These are phyloP conservation scores for Syrista parreyssii DNA, from an alignment of 2,888 invertebrate genomes.

Conservation along the genomic window DNA sequence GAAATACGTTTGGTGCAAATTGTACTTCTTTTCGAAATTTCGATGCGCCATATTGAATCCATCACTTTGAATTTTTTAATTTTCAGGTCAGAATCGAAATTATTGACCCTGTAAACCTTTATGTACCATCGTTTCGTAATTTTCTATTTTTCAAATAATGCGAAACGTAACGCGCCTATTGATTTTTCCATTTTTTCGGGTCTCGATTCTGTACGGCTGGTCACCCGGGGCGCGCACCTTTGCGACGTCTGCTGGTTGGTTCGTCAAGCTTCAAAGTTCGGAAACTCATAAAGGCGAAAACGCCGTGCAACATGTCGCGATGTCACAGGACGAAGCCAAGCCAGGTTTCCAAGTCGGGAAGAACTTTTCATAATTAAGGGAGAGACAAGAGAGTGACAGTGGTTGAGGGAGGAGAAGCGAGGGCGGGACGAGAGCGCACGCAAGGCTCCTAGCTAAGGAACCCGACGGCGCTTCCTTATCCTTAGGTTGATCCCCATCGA, in stretches of 20 bases:
- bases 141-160: background rate
- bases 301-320: slow-evolving; percentile 1
- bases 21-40: too few relatives aligned
- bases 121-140: too few relatives aligned
- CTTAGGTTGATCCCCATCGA: background rate
- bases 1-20: too few relatives aligned
- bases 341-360: slow-evolving; percentile 6
- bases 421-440: too few relatives aligned
- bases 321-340: slow-evolving; percentile 4
- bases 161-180: background rate
- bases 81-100: too few relatives aligned
- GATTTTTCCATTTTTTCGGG: background rate
- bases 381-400: slow-evolving; percentile 3
- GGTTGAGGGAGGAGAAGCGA: background rate
- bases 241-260: background rate
- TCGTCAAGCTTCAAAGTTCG: slow-evolving; percentile 15
- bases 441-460: background rate
- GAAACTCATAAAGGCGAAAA: slow-evolving; percentile 26
- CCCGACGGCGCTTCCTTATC: background rate
- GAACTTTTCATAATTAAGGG: slow-evolving; percentile 42
- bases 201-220: background rate
- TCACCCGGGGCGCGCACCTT: background rate
- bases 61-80: too few relatives aligned
- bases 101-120: too few relatives aligned
- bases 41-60: too few relatives aligned